Evolutionary conservation across 2,888 invertebrate genomes (phyloP), one percentile per base, ranked within the genome.

Genomic region (Hypsopygia costalis): DNA sequence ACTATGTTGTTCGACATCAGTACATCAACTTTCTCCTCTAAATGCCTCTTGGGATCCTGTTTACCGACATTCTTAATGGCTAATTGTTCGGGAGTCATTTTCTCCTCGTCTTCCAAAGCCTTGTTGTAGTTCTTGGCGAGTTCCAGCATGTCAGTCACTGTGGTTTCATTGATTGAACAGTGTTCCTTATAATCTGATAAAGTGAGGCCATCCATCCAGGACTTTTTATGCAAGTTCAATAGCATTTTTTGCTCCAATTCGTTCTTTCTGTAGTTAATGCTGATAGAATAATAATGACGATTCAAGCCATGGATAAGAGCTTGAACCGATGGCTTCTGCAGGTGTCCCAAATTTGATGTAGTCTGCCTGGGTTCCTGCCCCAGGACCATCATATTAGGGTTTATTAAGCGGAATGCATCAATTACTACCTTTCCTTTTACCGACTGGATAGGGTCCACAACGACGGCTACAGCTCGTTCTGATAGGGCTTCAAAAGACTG

Each of bases 381-480:
- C 28, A 99, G 90, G 4, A 99, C 98, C 95, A 99, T 96, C 95
- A 98, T 98, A 75, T 99, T 99, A 7, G 99, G 98, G 88, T 99
- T 99, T 69, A 99, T 99, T 53, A 99, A 92, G 61, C 99, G 94
- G 91, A 99, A 99, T 49, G 99, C 99, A 90, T 99, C 99, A 66
- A 99, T 99, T n/a, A 99, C 99, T 33, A 99, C 98, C 92, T 98
- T 95, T 62, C 99, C 99, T 89, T 99, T 99, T 1, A 99, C 99
- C 40, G 98, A 98, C 74, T 99, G 99, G 68, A 99, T 99, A 7
- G 99, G 99, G 87, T 99, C 99, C 20, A 99, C 98, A 1, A 99
- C 99, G 30, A 99, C 99, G 47, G 99, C 99, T 0, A 99, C 99
- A 16, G 99, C 99, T 67, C 99, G 90, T 73, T 99, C 99, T 20